phyloP scores from a whole-genome alignment of 1,140 invertebrate genomes.

The Sycobia sp. region DNA sequence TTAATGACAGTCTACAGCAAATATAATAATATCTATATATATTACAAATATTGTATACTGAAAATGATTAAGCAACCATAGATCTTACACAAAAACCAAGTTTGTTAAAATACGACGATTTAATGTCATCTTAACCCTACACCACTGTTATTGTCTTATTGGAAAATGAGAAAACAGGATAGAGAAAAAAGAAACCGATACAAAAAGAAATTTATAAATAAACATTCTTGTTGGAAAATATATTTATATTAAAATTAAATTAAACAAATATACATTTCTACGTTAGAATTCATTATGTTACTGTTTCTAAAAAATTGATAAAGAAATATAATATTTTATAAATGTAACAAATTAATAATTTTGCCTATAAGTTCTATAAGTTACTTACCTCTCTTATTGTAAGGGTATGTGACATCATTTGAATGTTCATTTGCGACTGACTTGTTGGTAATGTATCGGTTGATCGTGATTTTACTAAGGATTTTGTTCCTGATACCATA shows the following conservation, averaged over 20 bases:
- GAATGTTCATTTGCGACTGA: slow-evolving; percentile 89
- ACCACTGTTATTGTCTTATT: slow-evolving; percentile 34
- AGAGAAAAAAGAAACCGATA: slow-evolving; percentile 29
- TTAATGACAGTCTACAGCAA: slow-evolving; percentile 23
- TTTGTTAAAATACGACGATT: slow-evolving; percentile 35
- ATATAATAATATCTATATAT: slow-evolving; percentile 27
- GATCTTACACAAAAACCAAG: slow-evolving; percentile 35
- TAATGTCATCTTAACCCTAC: slow-evolving; percentile 32
- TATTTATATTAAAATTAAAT: slow-evolving; percentile 26
- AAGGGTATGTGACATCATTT: slow-evolving; percentile 90
- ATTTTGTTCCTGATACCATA: slow-evolving; percentile 72
- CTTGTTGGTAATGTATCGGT: slow-evolving; percentile 87
- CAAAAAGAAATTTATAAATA: slow-evolving; percentile 31
- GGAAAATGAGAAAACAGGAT: slow-evolving; percentile 31
- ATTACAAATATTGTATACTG: slow-evolving; percentile 28
- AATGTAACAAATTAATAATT: slow-evolving; percentile 8
- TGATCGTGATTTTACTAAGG: slow-evolving; percentile 77
- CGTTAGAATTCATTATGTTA: slow-evolving; percentile 26
- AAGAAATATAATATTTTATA: slow-evolving; percentile 27
- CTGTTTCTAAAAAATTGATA: slow-evolving; percentile 21
- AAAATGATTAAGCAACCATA: slow-evolving; percentile 34
- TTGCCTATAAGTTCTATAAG: neutral
- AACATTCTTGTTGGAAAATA: slow-evolving; percentile 30
- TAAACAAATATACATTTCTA: slow-evolving; percentile 27
- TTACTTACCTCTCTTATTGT: slow-evolving; percentile 84